Percentiles rank a stretch among this genome's conserved stretches.
phyloP scores from a whole-genome alignment of 2,797 vertebrate species.

The Clarias laeviceps region DNA sequence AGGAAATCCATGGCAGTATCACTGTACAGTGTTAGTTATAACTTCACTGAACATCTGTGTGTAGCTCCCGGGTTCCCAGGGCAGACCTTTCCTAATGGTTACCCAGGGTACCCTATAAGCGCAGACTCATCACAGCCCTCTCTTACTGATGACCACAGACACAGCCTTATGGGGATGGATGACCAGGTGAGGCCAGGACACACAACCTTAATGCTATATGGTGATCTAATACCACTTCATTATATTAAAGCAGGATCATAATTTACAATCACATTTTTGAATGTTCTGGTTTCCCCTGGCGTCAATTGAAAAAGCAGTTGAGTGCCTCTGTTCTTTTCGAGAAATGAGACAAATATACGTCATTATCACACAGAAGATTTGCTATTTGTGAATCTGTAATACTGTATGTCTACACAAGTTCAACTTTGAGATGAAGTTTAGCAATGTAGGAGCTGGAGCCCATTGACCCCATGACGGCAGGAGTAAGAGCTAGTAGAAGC shows the following conservation, averaged over 20 bases:
- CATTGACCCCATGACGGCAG: neutral
- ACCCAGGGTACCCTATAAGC: slow-evolving; percentile 86
- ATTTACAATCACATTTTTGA: neutral
- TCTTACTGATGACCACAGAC: slow-evolving; percentile 87
- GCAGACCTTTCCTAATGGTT: slow-evolving; percentile 92
- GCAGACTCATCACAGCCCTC: slow-evolving; percentile 86
- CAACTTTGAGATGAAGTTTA: neutral
- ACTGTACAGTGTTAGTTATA: neutral
- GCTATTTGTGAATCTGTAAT: neutral
- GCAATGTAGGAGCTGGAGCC: neutral
- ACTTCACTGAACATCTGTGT: slow-evolving; percentile 25
- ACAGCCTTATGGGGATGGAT: slow-evolving; percentile 87
- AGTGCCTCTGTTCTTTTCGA: neutral
- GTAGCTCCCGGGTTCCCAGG: slow-evolving; percentile 87
- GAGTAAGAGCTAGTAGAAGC: neutral
- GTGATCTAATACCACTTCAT: neutral
- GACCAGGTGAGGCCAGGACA: slow-evolving; percentile 83
- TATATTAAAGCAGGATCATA: neutral
- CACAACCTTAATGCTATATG: neutral
- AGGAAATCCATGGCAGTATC: neutral
- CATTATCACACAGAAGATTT: neutral
- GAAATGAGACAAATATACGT: neutral
- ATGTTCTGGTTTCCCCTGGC: neutral
- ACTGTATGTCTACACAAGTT: neutral
- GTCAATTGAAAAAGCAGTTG: neutral